phyloP scores from a whole-genome alignment of 2,888 invertebrate genomes.

The Epistrophe grossulariae region DNA sequence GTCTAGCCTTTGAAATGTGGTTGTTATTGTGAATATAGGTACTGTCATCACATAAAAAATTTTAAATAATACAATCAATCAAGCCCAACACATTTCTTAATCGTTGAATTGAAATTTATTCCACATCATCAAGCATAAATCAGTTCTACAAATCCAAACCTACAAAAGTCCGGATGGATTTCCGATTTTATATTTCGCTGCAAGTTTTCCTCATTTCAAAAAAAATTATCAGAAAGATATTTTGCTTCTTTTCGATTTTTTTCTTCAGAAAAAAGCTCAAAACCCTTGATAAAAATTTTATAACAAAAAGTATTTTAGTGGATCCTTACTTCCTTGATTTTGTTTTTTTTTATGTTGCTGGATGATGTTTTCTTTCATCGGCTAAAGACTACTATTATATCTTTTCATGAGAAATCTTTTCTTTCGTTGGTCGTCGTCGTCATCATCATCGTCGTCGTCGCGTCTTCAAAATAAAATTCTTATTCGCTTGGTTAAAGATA shows the following conservation, averaged over 20 bases:
- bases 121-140: constrained; percentile 27
- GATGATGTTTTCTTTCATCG: constrained; percentile 9
- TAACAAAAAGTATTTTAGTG: constrained; percentile 35
- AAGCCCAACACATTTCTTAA: background rate
- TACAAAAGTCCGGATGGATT: background rate
- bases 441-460: background rate
- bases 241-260: background rate
- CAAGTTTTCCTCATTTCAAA: background rate
- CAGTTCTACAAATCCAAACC: constrained; percentile 7
- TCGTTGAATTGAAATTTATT: background rate
- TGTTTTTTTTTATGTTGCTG: background rate
- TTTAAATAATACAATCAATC: background rate
- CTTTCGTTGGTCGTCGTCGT: background rate
- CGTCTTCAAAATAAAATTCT: background rate
- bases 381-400: background rate
- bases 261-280: constrained; percentile 7
- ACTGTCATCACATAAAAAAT: background rate
- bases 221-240: background rate
- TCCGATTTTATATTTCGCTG: background rate
- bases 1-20: too few relatives aligned
- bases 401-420: constrained; percentile 1
- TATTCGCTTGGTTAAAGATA: constrained; percentile 32
- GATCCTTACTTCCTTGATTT: background rate
- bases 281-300: constrained; percentile 32
- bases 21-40: too few relatives aligned